Evolutionary conservation across 1,140 invertebrate species (phyloP).

Genomic region (Brachionus rubens): DNA sequence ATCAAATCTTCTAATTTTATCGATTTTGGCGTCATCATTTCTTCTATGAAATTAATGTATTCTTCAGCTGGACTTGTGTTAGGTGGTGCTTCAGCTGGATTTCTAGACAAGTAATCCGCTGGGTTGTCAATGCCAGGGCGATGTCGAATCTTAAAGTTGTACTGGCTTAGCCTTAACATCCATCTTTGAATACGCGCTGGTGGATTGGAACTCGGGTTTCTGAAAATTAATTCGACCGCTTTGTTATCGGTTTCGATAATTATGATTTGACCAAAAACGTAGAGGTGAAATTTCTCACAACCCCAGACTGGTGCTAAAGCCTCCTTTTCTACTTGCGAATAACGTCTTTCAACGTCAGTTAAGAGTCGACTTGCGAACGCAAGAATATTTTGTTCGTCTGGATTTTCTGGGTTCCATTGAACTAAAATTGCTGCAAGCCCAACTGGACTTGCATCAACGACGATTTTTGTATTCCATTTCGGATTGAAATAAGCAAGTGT

Average conservation of each 20-base stretch:
- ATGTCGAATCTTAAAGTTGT: background rate
- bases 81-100: background rate
- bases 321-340: slow-evolving; percentile 53
- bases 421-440: no score
- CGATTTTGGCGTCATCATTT: background rate
- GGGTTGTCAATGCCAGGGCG: background rate
- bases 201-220: background rate
- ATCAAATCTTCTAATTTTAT: no score
- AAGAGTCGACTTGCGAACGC: slow-evolving; percentile 51
- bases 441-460: no score
- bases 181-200: background rate
- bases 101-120: background rate
- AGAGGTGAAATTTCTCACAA: no score
- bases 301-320: slow-evolving; percentile 35
- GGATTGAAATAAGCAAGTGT: no score
- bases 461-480: no score
- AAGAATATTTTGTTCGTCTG: slow-evolving; percentile 47
- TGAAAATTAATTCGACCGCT: no score
- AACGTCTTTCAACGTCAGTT: slow-evolving; percentile 50
- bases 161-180: background rate
- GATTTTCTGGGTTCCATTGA: slow-evolving; percentile 50
- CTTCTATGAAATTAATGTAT: background rate
- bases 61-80: background rate
- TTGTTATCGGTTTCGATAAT: no score
- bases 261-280: no score